Percentiles rank a stretch among this genome's conserved stretches.
Conservation (phyloP, 2,888 invertebrate species). For the Lottia gigantea region DNA sequence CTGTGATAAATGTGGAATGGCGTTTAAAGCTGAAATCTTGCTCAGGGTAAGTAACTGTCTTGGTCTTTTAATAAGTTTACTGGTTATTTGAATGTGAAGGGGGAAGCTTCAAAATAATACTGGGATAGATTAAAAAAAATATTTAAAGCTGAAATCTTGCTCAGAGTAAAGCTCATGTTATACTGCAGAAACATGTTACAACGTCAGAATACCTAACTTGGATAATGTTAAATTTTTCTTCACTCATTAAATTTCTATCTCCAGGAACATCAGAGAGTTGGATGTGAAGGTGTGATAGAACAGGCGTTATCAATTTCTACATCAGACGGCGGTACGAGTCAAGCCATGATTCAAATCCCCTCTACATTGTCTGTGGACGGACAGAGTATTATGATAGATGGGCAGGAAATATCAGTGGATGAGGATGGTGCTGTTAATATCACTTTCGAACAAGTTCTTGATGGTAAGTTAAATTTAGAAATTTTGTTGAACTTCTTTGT, state of each 20-base stretch:
- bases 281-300: constrained; percentile 63
- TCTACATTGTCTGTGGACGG: constrained; percentile 42
- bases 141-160: too few species aligned
- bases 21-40: constrained; percentile 53
- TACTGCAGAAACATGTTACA: too few species aligned
- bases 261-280: constrained; percentile 58
- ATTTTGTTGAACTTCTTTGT: too few species aligned
- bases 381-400: constrained; percentile 43
- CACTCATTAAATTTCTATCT: not conserved
- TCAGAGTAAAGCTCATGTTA: too few species aligned
- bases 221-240: not conserved
- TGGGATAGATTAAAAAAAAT: too few species aligned
- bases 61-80: too few species aligned
- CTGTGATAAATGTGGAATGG: constrained; percentile 64
- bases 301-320: constrained; percentile 59
- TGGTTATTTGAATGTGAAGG: too few species aligned
- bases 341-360: constrained; percentile 59
- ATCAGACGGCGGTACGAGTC: constrained; percentile 50
- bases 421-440: constrained; percentile 26
- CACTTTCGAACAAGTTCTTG: constrained; percentile 28
- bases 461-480: too few species aligned
- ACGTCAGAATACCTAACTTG: too few species aligned
- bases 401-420: constrained; percentile 21
- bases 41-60: constrained; percentile 57
- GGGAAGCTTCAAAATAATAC: too few species aligned